Percentiles rank a stretch among this genome's conserved stretches.
phyloP scores from a whole-genome alignment of 2,113 vertebrate genomes.

The Ceyx cyanopectus region DNA sequence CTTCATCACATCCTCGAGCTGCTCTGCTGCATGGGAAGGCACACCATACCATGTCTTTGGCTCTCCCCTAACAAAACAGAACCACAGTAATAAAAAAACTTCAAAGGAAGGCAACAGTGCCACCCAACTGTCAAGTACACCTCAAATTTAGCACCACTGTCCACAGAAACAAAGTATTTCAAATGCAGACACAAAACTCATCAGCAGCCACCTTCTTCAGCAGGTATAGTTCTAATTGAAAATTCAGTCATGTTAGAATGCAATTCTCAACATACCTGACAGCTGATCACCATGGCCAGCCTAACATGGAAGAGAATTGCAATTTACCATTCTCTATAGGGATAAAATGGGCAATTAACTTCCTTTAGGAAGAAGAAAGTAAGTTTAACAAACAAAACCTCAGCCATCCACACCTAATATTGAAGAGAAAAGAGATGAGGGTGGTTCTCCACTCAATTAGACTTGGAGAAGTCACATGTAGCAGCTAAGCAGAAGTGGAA shows the following conservation, averaged over 20 bases:
- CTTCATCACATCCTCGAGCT: slow-evolving; percentile 96
- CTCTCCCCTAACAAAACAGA: slow-evolving; percentile 86
- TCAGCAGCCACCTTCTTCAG: neutral
- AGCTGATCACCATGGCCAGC: neutral
- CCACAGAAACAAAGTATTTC: neutral
- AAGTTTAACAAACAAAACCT: neutral
- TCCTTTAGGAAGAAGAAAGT: neutral
- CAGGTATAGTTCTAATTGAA: neutral
- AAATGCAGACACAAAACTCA: neutral
- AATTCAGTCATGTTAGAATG: neutral
- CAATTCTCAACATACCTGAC: neutral
- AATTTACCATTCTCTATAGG: neutral
- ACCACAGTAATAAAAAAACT: neutral
- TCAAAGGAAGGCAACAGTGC: neutral
- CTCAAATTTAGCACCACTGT: neutral
- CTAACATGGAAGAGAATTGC: neutral
- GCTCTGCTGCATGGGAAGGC: slow-evolving; percentile 94
- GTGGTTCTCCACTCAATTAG: neutral
- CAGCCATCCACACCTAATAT: neutral
- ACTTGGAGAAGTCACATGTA: neutral
- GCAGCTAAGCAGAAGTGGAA: neutral
- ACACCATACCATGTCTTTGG: slow-evolving; percentile 98
- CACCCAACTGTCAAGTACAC: neutral
- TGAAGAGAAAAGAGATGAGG: neutral
- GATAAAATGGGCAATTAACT: neutral